Percentiles rank a stretch among this genome's conserved stretches.
These are phyloP conservation scores for Orthonevra nobilis DNA, from an alignment of 2,888 invertebrate species.

Conservation along the genomic window DNA sequence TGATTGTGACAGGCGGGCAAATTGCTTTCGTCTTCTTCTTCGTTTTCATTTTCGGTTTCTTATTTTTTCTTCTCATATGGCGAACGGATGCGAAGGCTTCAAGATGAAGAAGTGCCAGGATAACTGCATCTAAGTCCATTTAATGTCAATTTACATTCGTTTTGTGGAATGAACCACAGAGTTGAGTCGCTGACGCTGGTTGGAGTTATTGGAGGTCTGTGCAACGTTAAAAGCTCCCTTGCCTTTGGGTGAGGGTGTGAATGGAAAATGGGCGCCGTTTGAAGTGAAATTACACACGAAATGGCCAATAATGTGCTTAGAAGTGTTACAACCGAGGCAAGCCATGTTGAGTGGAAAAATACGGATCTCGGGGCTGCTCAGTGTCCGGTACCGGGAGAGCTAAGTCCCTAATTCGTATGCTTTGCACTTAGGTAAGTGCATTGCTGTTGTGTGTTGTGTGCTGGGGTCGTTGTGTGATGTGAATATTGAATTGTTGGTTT, in stretches of 20 bases:
- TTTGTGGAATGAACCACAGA: slow-evolving; percentile 15
- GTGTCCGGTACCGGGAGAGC: slow-evolving; percentile 13
- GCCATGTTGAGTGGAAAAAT: slow-evolving; percentile 16
- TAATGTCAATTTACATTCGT: slow-evolving; percentile 65
- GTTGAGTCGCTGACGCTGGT: neutral
- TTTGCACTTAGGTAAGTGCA: slow-evolving; percentile 30
- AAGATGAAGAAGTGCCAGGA: slow-evolving; percentile 28
- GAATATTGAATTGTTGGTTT: slow-evolving; percentile 47
- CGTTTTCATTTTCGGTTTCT: too few species aligned
- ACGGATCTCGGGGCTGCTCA: neutral
- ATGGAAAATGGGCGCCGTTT: slow-evolving; percentile 1
- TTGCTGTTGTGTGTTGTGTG: neutral
- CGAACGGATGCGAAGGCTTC: too few species aligned
- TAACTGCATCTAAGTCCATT: slow-evolving; percentile 65
- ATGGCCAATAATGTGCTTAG: slow-evolving; percentile 59
- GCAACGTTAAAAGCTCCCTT: slow-evolving; percentile 13
- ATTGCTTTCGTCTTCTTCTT: slow-evolving; percentile 42
- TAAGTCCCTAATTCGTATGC: slow-evolving; percentile 44
- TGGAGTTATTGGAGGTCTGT: neutral
- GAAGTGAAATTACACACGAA: slow-evolving; percentile 34
- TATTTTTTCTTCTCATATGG: too few species aligned
- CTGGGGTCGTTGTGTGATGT: slow-evolving; percentile 1
- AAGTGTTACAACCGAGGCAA: slow-evolving; percentile 14
- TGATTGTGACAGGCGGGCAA: slow-evolving; percentile 56
- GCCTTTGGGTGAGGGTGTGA: neutral